Conservation (phyloP, 30 jellyfish, hydroid and myxozoan genomes). For the Turritopsis rubra region DNA sequence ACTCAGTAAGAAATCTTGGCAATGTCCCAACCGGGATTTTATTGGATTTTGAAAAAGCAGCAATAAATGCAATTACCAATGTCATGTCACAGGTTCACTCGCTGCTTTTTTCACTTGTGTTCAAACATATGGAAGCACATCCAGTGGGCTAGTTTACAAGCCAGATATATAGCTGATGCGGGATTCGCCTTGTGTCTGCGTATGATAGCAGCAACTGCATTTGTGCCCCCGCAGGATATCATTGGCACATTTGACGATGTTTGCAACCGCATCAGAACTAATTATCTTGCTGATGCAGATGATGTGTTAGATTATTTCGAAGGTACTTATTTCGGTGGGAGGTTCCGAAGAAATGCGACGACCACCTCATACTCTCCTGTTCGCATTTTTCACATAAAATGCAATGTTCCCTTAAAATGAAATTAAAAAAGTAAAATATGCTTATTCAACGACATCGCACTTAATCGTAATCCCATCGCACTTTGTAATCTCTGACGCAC, state of each 20-base stretch:
- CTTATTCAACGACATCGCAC: too few relatives aligned
- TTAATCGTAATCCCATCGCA: too few relatives aligned
- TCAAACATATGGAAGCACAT: slow-evolving; percentile 27
- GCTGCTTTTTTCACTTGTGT: slow-evolving; percentile 21
- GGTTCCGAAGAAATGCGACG: slow-evolving; percentile 37
- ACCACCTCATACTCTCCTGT: too few relatives aligned
- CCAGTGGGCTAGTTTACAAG: slow-evolving; percentile 11
- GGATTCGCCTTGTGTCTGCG: slow-evolving; percentile 38
- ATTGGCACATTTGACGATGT: slow-evolving; percentile 17
- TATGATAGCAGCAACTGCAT: slow-evolving; percentile 18
- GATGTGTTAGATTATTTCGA: slow-evolving; percentile 25
- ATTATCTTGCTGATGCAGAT: not conserved
- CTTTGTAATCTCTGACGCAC: too few relatives aligned
- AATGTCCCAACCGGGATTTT: not conserved
- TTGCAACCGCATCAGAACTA: not conserved
- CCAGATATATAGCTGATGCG: slow-evolving; percentile 16
- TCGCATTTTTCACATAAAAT: too few relatives aligned
- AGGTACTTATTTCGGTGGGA: slow-evolving; percentile 41
- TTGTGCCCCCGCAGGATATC: slow-evolving; percentile 23
- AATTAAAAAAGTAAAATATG: too few relatives aligned
- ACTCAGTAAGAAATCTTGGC: not conserved
- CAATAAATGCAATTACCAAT: not conserved
- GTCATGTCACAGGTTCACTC: slow-evolving; percentile 16
- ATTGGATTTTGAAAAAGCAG: not conserved
- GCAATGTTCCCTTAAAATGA: too few relatives aligned